Evolutionary conservation across 2,888 invertebrate species (phyloP).

Genomic region (Pyralis farinalis): DNA sequence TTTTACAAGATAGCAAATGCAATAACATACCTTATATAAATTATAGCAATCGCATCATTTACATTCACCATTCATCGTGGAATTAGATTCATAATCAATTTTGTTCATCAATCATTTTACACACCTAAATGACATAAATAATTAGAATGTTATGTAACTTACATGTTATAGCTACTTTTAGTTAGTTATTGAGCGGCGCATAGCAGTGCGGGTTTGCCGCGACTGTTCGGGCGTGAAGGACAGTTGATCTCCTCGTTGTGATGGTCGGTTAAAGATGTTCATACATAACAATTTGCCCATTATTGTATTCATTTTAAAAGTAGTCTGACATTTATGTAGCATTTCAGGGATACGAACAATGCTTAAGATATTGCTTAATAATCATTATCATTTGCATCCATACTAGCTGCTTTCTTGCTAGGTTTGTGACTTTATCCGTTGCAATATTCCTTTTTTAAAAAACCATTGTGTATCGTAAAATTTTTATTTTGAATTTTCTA

Average conservation of each 20-base stretch:
- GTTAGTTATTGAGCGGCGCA: not conserved
- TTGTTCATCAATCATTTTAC: constrained; percentile 4
- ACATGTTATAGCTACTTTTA: not conserved
- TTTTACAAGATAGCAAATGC: too few species aligned
- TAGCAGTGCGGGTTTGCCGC: constrained; percentile 23
- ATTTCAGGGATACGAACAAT: too few species aligned
- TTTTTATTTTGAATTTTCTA: too few species aligned
- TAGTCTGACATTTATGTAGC: too few species aligned
- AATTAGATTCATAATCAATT: not conserved
- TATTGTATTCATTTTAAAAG: too few species aligned
- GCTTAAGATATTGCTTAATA: too few species aligned
- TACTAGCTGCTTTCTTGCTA: too few species aligned
- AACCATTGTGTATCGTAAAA: too few species aligned
- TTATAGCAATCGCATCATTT: constrained; percentile 1
- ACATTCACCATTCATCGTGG: constrained; percentile 1
- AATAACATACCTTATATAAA: not conserved
- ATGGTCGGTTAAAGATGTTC: constrained; percentile 24
- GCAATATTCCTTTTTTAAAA: too few species aligned
- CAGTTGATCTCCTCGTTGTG: constrained; percentile 26
- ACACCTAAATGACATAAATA: constrained; percentile 7
- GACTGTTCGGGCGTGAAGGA: constrained; percentile 66
- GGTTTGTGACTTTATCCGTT: too few species aligned
- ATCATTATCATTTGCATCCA: too few species aligned
- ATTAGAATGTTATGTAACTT: constrained; percentile 3
- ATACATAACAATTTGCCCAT: not conserved